phyloP scores from a whole-genome alignment of 1,140 invertebrate species.

The Rhagoletis zephyria region DNA sequence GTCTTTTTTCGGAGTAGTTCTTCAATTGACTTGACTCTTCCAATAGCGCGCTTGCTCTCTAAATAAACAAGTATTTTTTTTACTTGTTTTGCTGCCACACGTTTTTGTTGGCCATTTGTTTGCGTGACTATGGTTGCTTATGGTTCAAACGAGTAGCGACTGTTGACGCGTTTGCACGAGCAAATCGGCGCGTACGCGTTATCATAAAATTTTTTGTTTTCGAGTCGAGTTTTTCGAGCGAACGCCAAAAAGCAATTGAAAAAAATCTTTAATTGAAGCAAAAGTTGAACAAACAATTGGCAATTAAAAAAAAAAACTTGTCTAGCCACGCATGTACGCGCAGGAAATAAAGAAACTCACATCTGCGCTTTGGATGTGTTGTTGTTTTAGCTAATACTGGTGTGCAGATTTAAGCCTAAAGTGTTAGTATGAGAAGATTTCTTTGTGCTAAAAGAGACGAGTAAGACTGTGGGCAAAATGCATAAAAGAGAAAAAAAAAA shows the following conservation, averaged over 20 bases:
- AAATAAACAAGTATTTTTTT: not conserved
- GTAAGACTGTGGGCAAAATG: not conserved
- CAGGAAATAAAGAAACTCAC: not conserved
- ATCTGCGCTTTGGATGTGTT: not conserved
- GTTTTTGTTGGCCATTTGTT: slow-evolving; percentile 43
- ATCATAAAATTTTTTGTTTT: slow-evolving; percentile 6
- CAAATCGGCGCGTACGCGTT: slow-evolving; percentile 46
- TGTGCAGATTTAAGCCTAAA: slow-evolving; percentile 20
- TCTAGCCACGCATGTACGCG: not conserved
- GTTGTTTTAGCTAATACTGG: not conserved
- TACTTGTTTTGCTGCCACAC: not conserved
- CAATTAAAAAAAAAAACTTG: not conserved
- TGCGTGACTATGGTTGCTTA: not conserved
- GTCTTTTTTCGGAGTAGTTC: slow-evolving; percentile 10
- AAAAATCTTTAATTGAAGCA: not conserved
- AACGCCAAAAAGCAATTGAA: not conserved
- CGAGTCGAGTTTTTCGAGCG: slow-evolving; percentile 47
- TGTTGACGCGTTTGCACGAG: slow-evolving; percentile 52
- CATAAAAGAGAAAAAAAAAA: not conserved
- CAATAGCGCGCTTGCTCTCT: not conserved
- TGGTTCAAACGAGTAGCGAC: slow-evolving; percentile 45
- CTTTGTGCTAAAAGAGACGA: not conserved
- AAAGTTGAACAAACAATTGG: not conserved
- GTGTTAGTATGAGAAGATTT: slow-evolving; percentile 17
- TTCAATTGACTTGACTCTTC: not conserved